Evolutionary conservation across 2,888 invertebrate genomes (phyloP).

Genomic region (Nipponacmea schrenckii): DNA sequence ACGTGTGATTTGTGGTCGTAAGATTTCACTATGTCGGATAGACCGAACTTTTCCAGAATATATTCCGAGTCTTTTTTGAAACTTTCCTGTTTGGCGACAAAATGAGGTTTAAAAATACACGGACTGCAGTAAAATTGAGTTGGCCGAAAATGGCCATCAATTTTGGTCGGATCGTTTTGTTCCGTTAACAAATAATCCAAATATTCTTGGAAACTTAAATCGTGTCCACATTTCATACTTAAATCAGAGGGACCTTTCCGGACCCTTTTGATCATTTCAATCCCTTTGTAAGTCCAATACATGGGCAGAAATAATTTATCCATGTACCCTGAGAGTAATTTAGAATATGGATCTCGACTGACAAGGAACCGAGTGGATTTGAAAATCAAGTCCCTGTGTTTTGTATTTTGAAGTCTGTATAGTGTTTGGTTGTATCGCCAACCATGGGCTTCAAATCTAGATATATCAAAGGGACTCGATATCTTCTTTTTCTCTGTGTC

Average conservation of each 20-base stretch:
- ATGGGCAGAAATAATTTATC: slow-evolving; percentile 48
- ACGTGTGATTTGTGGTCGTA: slow-evolving; percentile 19
- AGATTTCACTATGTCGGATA: slow-evolving; percentile 19
- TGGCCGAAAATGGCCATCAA: slow-evolving; percentile 47
- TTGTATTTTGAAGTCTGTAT: slow-evolving; percentile 12
- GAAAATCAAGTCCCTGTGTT: slow-evolving; percentile 18
- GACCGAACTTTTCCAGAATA: slow-evolving; percentile 29
- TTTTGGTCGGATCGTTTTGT: slow-evolving; percentile 15
- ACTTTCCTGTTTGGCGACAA: slow-evolving; percentile 42
- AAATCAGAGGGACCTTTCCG: slow-evolving; percentile 12
- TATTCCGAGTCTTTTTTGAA: slow-evolving; percentile 35
- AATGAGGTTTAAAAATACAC: slow-evolving; percentile 35
- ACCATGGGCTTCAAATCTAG: slow-evolving; percentile 28
- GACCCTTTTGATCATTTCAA: slow-evolving; percentile 20
- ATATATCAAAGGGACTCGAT: slow-evolving; percentile 30
- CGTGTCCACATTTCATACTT: slow-evolving; percentile 38
- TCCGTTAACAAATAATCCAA: slow-evolving; percentile 29
- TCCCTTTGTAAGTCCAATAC: slow-evolving; percentile 42
- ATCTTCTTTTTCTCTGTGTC: slow-evolving; percentile 25
- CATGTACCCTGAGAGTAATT: slow-evolving; percentile 47
- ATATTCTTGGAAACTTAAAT: slow-evolving; percentile 48
- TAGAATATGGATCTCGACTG: slow-evolving; percentile 43
- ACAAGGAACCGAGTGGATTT: slow-evolving; percentile 35
- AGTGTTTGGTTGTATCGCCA: slow-evolving; percentile 28
- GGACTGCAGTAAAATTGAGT: slow-evolving; percentile 43